These are phyloP conservation scores for Gephyroberyx darwinii DNA, from an alignment of 2,797 vertebrate species.

Conservation along the genomic window DNA sequence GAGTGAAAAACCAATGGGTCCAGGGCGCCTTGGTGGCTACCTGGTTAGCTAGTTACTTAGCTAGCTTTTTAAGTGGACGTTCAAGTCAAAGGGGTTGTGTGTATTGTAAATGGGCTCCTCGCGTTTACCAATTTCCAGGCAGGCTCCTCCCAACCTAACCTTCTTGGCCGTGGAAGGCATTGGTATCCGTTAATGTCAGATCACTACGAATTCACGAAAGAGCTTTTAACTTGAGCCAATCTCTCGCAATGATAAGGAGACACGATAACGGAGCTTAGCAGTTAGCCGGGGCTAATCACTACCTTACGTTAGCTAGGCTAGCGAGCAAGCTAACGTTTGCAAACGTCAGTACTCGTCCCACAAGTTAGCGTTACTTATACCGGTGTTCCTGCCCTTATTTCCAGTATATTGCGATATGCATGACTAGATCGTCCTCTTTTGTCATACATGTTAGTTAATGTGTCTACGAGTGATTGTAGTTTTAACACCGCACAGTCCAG, in stretches of 20 bases:
- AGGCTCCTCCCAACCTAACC: neutral
- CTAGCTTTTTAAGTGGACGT: constrained; percentile 57
- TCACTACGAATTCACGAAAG: neutral
- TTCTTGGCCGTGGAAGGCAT: neutral
- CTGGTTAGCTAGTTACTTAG: constrained; percentile 48
- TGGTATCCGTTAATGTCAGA: too few relatives aligned
- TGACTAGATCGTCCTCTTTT: neutral
- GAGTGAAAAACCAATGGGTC: constrained; percentile 72
- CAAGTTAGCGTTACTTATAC: constrained; percentile 20
- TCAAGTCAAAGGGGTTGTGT: constrained; percentile 64
- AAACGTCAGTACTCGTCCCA: constrained; percentile 45
- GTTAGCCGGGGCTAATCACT: constrained; percentile 65
- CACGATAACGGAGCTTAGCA: constrained; percentile 63
- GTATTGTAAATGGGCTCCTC: constrained; percentile 69
- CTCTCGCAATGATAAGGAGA: constrained; percentile 54
- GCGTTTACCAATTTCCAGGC: constrained; percentile 24
- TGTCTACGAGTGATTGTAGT: neutral
- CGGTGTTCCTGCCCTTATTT: neutral
- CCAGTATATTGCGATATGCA: neutral
- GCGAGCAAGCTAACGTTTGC: constrained; percentile 56
- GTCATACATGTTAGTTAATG: neutral
- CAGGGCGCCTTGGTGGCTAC: constrained; percentile 31
- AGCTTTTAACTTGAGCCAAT: neutral
- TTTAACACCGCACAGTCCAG: constrained; percentile 33
- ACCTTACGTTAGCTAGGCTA: constrained; percentile 57